Evolutionary conservation across 2,113 vertebrate species (phyloP).

Genomic region (Ochotona princeps): DNA sequence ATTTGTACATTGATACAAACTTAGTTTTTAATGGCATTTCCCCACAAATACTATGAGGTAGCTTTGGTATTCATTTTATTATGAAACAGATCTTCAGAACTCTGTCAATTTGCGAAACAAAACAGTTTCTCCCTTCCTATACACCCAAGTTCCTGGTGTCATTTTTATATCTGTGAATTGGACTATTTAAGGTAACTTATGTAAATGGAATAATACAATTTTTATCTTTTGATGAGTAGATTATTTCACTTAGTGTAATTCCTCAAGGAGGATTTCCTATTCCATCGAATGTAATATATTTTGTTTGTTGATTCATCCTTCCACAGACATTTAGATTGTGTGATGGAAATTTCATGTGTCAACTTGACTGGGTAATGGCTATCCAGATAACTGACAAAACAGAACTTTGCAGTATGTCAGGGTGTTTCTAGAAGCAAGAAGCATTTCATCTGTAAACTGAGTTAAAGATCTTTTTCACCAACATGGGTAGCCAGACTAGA

Average conservation of each 20-base stretch:
- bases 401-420: not conserved
- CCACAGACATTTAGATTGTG: not conserved
- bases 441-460: not conserved
- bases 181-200: not conserved
- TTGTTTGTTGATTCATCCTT: not conserved
- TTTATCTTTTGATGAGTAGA: not conserved
- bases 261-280: not conserved
- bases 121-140: not conserved
- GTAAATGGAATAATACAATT: not conserved
- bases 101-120: not conserved
- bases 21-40: no score
- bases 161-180: not conserved
- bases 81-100: not conserved
- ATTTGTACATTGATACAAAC: no score
- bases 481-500: not conserved
- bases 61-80: not conserved
- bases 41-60: no score
- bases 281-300: not conserved
- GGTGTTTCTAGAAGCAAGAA: not conserved
- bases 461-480: not conserved
- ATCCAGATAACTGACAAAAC: not conserved
- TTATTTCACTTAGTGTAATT: not conserved
- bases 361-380: not conserved
- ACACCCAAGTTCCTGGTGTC: no score
- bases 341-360: not conserved